Conservation (phyloP, 2,888 invertebrate genomes). For the Myopa testacea region DNA sequence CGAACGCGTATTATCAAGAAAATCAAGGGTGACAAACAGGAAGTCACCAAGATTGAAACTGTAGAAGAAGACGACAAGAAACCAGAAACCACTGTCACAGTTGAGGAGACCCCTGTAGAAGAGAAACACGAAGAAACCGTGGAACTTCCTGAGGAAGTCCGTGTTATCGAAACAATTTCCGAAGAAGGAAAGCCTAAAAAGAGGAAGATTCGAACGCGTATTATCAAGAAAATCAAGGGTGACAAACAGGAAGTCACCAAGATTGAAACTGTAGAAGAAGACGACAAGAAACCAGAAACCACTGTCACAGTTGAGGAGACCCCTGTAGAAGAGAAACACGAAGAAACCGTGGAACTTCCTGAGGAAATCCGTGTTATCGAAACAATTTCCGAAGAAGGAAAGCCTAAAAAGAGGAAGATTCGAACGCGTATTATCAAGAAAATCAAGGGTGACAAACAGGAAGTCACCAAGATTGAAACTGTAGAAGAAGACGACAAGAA, state of each 20-base stretch:
- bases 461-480: slow-evolving; percentile 19
- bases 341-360: not conserved
- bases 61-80: slow-evolving; percentile 19
- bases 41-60: slow-evolving; percentile 15
- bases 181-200: slow-evolving; percentile 16
- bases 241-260: slow-evolving; percentile 11
- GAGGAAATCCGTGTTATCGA: slow-evolving; percentile 20
- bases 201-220: not conserved
- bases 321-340: not conserved
- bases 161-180: slow-evolving; percentile 13
- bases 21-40: slow-evolving; percentile 18
- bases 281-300: slow-evolving; percentile 17
- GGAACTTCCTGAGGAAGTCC: slow-evolving; percentile 18
- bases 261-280: slow-evolving; percentile 18
- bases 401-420: slow-evolving; percentile 11
- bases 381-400: slow-evolving; percentile 14
- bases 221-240: slow-evolving; percentile 17
- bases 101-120: slow-evolving; percentile 7
- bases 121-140: not conserved
- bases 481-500: slow-evolving; percentile 21
- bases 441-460: slow-evolving; percentile 15
- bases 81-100: slow-evolving; percentile 21
- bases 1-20: slow-evolving; percentile 10
- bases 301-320: slow-evolving; percentile 14
- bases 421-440: slow-evolving; percentile 14